Percentiles rank a stretch among this genome's conserved stretches.
Evolutionary conservation across 2,797 vertebrate genomes (phyloP).

Genomic region (Stomatorhinus walkeri): DNA sequence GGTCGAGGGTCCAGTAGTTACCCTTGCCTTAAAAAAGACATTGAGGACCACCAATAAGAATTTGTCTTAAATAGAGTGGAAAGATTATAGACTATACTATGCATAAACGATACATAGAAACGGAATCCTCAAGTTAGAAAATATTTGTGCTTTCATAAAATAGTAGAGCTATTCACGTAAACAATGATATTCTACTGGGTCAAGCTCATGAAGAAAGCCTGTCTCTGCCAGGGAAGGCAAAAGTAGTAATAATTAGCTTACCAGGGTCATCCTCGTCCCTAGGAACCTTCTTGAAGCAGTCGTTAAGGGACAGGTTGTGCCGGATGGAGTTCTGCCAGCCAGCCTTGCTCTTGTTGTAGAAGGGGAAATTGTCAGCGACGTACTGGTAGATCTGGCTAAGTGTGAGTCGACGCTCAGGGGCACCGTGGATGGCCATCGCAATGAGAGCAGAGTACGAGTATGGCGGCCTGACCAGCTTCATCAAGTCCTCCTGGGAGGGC

Average conservation of each 20-base stretch:
- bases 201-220: not conserved
- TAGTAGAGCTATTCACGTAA: not conserved
- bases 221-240: not conserved
- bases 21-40: slow-evolving; percentile 75
- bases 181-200: not conserved
- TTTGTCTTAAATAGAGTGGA: not conserved
- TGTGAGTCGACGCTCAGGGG: slow-evolving; percentile 83
- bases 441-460: slow-evolving; percentile 98
- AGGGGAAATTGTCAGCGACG: slow-evolving; percentile 95
- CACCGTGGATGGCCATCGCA: slow-evolving; percentile 97
- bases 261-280: slow-evolving; percentile 94
- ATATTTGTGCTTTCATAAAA: not conserved
- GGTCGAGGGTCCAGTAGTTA: slow-evolving; percentile 98
- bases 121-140: not conserved
- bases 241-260: slow-evolving; percentile 45
- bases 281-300: slow-evolving; percentile 97
- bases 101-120: not conserved
- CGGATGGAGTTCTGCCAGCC: slow-evolving; percentile 98
- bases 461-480: slow-evolving; percentile 93
- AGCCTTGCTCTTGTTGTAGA: slow-evolving; percentile 97
- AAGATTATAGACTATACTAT: not conserved
- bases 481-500: slow-evolving; percentile 93
- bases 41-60: slow-evolving; percentile 11
- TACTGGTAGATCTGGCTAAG: slow-evolving; percentile 98
- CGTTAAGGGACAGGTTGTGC: slow-evolving; percentile 92